phyloP scores from a whole-genome alignment of 2,113 vertebrate genomes.

The Cebidichthys violaceus region DNA sequence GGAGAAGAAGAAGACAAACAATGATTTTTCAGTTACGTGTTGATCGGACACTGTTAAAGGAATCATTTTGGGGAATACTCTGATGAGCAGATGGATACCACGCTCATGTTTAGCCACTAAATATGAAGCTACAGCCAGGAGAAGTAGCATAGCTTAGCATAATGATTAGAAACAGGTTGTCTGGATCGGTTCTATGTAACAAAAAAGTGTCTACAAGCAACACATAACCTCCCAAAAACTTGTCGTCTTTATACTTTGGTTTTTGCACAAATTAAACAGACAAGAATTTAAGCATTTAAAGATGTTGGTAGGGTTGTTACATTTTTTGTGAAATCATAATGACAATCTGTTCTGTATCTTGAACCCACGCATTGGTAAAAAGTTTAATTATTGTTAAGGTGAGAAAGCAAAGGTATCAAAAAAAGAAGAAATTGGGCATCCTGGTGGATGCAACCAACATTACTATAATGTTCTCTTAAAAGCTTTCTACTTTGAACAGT shows the following conservation, averaged over 20 bases:
- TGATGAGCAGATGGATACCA: no score
- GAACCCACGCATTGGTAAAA: background rate
- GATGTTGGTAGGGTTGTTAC: no score
- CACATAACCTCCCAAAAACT: background rate
- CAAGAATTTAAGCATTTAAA: background rate
- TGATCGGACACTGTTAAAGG: background rate
- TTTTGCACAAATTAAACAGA: background rate
- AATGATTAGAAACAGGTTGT: background rate
- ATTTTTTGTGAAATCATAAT: no score
- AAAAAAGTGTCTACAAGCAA: background rate
- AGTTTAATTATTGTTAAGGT: background rate
- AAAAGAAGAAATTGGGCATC: no score
- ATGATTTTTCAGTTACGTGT: background rate
- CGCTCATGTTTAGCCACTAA: background rate
- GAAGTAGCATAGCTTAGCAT: background rate
- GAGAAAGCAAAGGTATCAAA: background rate
- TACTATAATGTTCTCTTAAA: background rate
- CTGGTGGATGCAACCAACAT: no score
- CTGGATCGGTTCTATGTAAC: background rate
- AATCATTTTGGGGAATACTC: background rate
- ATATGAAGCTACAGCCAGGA: background rate
- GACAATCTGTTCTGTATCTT: background rate
- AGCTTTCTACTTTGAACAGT: background rate
- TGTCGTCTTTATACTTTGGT: no score
- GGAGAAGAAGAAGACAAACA: background rate